Conservation (phyloP, 2,888 invertebrate species). For the Pseudoips prasinana region DNA sequence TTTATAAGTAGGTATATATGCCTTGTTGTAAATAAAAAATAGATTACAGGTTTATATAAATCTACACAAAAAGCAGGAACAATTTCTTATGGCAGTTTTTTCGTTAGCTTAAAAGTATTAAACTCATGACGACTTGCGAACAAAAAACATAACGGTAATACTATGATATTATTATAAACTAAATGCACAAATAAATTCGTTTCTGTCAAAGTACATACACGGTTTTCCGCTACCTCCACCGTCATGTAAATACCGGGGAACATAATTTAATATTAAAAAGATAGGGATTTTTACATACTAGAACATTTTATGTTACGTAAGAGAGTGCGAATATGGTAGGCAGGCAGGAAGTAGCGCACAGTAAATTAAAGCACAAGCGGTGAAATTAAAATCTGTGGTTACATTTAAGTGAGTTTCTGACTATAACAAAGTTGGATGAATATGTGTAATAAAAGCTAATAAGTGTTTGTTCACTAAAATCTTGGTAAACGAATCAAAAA, state of each 20-base stretch:
- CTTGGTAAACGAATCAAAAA: slow-evolving; percentile 16
- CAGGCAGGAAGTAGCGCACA: slow-evolving; percentile 40
- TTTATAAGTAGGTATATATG: no score
- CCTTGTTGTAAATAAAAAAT: no score
- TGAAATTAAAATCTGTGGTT: slow-evolving; percentile 65
- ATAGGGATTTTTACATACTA: slow-evolving; percentile 9
- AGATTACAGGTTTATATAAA: no score
- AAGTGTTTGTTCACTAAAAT: slow-evolving; percentile 26
- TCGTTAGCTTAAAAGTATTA: no score
- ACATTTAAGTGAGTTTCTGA: slow-evolving; percentile 45
- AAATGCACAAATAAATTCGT: no score
- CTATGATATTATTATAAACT: no score
- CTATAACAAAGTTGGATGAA: slow-evolving; percentile 59
- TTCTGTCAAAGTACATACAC: no score
- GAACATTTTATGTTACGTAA: slow-evolving; percentile 19
- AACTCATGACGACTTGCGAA: no score
- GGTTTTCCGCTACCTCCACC: no score
- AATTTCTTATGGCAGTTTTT: no score
- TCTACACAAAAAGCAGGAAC: no score
- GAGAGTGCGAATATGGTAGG: slow-evolving; percentile 14
- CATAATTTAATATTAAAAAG: slow-evolving; percentile 11
- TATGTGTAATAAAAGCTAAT: slow-evolving; percentile 33
- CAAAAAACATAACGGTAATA: no score
- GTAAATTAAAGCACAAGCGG: slow-evolving; percentile 57
- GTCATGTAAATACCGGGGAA: slow-evolving; percentile 2